Evolutionary conservation across 2,797 vertebrate genomes (phyloP).

Genomic region (Yasuhikotakia modesta): DNA sequence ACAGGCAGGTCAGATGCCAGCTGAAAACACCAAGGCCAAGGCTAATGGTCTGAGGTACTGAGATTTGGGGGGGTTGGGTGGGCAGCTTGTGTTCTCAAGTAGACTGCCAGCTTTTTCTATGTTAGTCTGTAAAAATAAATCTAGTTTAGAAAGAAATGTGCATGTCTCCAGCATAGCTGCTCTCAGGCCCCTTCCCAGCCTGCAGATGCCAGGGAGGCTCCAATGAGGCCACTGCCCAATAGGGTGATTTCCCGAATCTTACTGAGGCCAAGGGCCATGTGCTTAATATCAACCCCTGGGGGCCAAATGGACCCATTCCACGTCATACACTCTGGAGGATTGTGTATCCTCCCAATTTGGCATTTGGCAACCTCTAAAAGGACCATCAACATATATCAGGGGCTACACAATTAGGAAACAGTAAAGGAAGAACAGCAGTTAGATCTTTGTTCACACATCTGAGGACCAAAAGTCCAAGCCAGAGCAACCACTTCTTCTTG

Average conservation of each 20-base stretch:
- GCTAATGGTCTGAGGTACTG: conserved; percentile 52
- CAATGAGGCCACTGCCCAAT: conserved; percentile 59
- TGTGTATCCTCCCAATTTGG: conserved; percentile 21
- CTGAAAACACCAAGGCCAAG: conserved; percentile 59
- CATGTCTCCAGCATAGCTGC: conserved; percentile 50
- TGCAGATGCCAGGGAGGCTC: conserved; percentile 34
- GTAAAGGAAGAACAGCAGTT: background rate
- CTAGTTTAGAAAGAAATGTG: conserved; percentile 56
- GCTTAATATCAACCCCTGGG: conserved; percentile 23
- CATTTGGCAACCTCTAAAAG: conserved; percentile 21
- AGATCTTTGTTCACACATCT: conserved; percentile 17
- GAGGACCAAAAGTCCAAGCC: conserved; percentile 23
- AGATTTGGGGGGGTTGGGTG: conserved; percentile 48
- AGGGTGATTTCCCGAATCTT: conserved; percentile 30
- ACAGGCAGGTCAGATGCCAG: conserved; percentile 71
- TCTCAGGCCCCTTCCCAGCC: conserved; percentile 53
- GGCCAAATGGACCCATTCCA: conserved; percentile 9
- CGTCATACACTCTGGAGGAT: background rate
- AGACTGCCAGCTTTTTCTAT: conserved; percentile 63
- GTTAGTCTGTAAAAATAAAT: conserved; percentile 60
- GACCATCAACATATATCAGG: conserved; percentile 3
- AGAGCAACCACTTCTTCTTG: conserved; percentile 33
- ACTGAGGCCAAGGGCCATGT: conserved; percentile 1
- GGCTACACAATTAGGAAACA: background rate
- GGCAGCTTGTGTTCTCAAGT: conserved; percentile 58